phyloP scores from a whole-genome alignment of 2,113 vertebrate genomes.

The Mesocricetus auratus region DNA sequence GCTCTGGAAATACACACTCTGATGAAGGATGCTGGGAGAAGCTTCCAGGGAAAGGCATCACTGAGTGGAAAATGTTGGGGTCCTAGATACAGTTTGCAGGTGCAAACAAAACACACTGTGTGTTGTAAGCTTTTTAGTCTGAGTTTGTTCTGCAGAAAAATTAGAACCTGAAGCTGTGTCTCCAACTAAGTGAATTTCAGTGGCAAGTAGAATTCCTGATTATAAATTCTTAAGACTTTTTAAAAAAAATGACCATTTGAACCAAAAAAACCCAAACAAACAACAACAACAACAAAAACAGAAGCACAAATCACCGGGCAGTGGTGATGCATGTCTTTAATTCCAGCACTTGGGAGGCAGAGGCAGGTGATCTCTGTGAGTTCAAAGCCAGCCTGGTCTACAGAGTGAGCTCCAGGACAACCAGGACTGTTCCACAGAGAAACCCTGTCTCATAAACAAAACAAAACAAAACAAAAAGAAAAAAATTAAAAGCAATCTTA shows the following conservation, averaged over 20 bases:
- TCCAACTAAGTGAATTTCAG: neutral
- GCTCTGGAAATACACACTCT: neutral
- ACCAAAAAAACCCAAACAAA: too few species aligned
- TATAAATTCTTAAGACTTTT: conserved; percentile 21
- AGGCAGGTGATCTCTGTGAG: too few species aligned
- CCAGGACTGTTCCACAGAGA: too few species aligned
- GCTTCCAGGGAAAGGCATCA: neutral
- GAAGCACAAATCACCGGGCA: too few species aligned
- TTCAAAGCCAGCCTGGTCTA: too few species aligned
- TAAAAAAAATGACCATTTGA: neutral
- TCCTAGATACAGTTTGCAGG: neutral
- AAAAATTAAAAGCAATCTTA: too few species aligned
- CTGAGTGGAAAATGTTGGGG: neutral
- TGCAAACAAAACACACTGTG: neutral
- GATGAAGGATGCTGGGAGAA: neutral
- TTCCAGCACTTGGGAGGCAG: too few species aligned
- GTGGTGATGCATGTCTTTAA: too few species aligned
- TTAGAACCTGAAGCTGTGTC: conserved; percentile 17
- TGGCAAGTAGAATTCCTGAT: neutral
- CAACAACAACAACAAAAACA: too few species aligned
- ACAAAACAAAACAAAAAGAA: too few species aligned
- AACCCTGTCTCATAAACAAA: too few species aligned
- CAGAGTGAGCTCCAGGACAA: too few species aligned
- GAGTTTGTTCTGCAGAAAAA: neutral
- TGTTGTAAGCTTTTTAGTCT: neutral